phyloP scores from a whole-genome alignment of 2,113 vertebrate species.

The Myotis davidii region DNA sequence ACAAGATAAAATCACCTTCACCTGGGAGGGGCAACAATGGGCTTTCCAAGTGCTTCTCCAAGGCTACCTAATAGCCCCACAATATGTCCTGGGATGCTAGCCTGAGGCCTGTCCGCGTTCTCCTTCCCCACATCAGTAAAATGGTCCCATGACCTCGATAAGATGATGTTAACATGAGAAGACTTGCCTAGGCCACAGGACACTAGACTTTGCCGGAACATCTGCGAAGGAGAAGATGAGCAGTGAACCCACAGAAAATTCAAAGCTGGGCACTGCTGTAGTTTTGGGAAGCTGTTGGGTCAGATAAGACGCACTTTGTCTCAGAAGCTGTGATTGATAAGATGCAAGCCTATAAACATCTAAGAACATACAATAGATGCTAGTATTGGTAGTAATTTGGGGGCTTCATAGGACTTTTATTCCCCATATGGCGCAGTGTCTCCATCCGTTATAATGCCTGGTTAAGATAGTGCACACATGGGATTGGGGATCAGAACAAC shows the following conservation, averaged over 20 bases:
- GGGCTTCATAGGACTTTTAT: background rate
- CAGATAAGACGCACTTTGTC: background rate
- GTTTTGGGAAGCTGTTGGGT: background rate
- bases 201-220: background rate
- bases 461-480: background rate
- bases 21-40: background rate
- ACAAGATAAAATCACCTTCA: background rate
- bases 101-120: background rate
- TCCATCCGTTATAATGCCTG: background rate
- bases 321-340: background rate
- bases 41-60: background rate
- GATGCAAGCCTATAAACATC: background rate
- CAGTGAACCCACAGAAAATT: background rate
- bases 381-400: background rate
- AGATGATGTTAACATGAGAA: background rate
- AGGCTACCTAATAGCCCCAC: background rate
- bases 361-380: background rate
- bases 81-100: background rate
- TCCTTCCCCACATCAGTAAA: background rate
- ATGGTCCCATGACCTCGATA: background rate
- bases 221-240: background rate
- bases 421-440: no score
- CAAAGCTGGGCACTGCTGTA: background rate
- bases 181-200: background rate
- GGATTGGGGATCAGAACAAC: background rate